A percentile compares a stretch with the other conserved stretches of the same genome.
These are phyloP conservation scores for Tiliacea citrago DNA, from an alignment of 2,888 invertebrate species.

Conservation along the genomic window DNA sequence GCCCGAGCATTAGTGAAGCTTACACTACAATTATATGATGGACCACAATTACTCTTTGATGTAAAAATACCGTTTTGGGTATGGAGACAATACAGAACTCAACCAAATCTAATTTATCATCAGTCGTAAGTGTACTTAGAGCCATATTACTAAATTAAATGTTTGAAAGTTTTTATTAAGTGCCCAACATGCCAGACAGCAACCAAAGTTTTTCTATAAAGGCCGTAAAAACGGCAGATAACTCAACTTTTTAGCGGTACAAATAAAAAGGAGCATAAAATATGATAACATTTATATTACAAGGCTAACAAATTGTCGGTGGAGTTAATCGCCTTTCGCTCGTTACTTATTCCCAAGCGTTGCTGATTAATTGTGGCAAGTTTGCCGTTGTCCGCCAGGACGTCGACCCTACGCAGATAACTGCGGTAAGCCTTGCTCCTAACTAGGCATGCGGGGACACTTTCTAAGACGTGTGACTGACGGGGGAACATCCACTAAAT, in stretches of 20 bases:
- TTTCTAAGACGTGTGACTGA: constrained; percentile 72
- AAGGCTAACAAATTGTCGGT: constrained; percentile 37
- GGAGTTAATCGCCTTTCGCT: constrained; percentile 65
- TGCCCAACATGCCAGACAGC: constrained; percentile 15
- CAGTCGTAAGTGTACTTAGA: constrained; percentile 33
- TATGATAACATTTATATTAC: constrained; percentile 48
- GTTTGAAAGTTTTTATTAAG: constrained; percentile 39
- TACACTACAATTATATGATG: constrained; percentile 13
- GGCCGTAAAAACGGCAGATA: constrained; percentile 52
- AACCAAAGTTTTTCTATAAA: constrained; percentile 52
- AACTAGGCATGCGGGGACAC: constrained; percentile 74
- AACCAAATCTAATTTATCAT: constrained; percentile 7
- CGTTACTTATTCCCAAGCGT: constrained; percentile 66
- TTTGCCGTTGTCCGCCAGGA: constrained; percentile 71
- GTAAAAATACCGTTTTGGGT: background rate
- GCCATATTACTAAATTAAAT: constrained; percentile 45
- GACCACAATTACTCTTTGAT: background rate
- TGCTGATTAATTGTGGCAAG: constrained; percentile 77
- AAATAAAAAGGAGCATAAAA: constrained; percentile 54
- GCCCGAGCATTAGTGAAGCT: constrained; percentile 7
- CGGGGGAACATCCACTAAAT: constrained; percentile 71
- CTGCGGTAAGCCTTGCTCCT: constrained; percentile 69
- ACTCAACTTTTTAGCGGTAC: constrained; percentile 51
- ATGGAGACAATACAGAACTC: background rate
- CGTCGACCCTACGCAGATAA: constrained; percentile 74